Evolutionary conservation across 2,888 invertebrate species (phyloP), one percentile per base, ranked within the genome.

Genomic region (Drosophila niveifrons): DNA sequence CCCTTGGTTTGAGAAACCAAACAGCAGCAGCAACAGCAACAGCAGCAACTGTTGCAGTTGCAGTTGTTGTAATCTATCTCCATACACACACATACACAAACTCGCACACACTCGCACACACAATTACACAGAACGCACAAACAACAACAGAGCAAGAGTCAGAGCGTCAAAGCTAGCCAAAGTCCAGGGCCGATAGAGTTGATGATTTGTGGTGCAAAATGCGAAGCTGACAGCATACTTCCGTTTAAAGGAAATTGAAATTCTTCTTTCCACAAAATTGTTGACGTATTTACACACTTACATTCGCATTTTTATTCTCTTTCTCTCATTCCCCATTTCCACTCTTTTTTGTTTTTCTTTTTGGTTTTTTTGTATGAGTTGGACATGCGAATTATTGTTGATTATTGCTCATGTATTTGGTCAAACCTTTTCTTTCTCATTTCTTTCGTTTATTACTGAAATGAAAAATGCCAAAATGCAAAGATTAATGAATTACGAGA

Each of bases 171-270:
- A 47, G 47, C 46, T 34, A 67, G 23, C 59, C 67, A 63, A 65
- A 59, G 59, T 36, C 29, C 48, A 66, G 61, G 59, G 18, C 82
- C 81, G 88, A 82, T 82, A 88, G 88, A 88, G 86, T 82, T 82
- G 77, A 88, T 90, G 89, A 87, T 88, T 90, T 90, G 80, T 87
- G 74, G 82, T 69, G 82, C 86, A 85, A 86, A 88, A 83, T 86
- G 65, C 82, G 82, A 72, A 75, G 76, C 73, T 82, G 88, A 76
- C 81, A 81, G 72, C 78, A 72, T 74, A 75, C 81, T 87, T 90
- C 89, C 88, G 88, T 74, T 81, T 78, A 82, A 80, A 82, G 89
- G 89, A 88, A 88, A 88, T 88, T 88, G 88, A 88, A 86, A 90
- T 87, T 87, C 80, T 90, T 89, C 75, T 80, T 80, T 78, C 67